Base-by-base conservation (phyloP, 2,888 invertebrate genomes). In the Eupithecia insigniata region DNA sequence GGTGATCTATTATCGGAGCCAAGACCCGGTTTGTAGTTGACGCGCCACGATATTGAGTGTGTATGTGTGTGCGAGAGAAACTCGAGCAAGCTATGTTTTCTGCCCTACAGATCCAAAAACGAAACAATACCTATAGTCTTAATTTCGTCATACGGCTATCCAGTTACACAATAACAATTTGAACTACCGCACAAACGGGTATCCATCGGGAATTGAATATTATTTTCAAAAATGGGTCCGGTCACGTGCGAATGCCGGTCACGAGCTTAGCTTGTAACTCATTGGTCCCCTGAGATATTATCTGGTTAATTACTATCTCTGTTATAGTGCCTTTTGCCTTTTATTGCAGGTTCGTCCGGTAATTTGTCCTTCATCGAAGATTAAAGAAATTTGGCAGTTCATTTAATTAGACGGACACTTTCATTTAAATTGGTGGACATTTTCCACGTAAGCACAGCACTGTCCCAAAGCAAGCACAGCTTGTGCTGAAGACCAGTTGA, bases 251-350 rank as follows among this genome's bases (percentile, higher is more conserved):
- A 71, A 83, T 75, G 74, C 89, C 61, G 79, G 87, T 88, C 89
- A 89, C 89, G 89, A 85, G 71, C 83, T 80, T 69, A 79, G 82
- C 83, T 84, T 85, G 84, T 89, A 88, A 89, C 86, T 89, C 87
- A 89, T 87, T 82, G 87, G 81, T 80, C 84, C 85, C 85, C 80
- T 46, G 81, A 84, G 88, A 85, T 83, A 84, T 85, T 84, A 85
- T 83, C 82, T 81, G 78, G 82, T 85, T 89, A 88, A 89, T 89
- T 88, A 85, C 82, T 87, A 86, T 84, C 82, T 86, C 82, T 85
- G 82, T 81, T 82, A 82, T 70, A 61, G 46, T 78, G 82, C 80
- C 79, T 81, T 75, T 76, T 78, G 43, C 28, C 66, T 76, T 77
- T 76, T 60, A 60, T 60, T 30, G 60, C 18, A 60, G 60, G 28